These are phyloP conservation scores for Malurus leucopterus DNA, from an alignment of 2,797 vertebrate species.

Conservation along the genomic window DNA sequence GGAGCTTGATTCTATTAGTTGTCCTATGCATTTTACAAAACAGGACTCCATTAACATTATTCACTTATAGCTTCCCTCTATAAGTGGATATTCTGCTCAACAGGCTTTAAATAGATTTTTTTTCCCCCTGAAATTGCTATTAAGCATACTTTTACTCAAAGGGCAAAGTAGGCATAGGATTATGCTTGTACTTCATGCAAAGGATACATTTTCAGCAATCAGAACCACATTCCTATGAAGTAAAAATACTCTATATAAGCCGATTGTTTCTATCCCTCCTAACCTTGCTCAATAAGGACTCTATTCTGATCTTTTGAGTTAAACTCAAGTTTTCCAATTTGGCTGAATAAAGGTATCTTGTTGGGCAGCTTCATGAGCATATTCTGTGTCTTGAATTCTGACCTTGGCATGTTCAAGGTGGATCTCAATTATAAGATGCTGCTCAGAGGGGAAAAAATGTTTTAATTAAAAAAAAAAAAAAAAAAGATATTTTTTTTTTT, in stretches of 20 bases:
- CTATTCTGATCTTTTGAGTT: constrained; percentile 54
- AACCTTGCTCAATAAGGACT: constrained; percentile 61
- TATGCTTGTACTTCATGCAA: constrained; percentile 59
- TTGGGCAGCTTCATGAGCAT: background rate
- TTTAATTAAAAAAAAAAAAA: background rate
- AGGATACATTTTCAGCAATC: constrained; percentile 69
- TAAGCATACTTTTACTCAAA: constrained; percentile 69
- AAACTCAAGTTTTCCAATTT: constrained; percentile 36
- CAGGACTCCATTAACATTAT: constrained; percentile 61
- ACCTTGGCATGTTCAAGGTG: constrained; percentile 7
- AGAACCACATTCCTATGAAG: constrained; percentile 65
- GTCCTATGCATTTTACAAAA: constrained; percentile 50
- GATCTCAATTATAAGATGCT: constrained; percentile 12
- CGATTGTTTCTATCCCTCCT: constrained; percentile 60
- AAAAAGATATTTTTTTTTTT: background rate
- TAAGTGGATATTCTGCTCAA: constrained; percentile 55
- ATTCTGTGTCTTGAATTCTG: constrained; percentile 2
- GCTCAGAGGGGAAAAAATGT: background rate
- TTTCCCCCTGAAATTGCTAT: constrained; percentile 53
- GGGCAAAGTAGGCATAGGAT: constrained; percentile 69
- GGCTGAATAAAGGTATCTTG: constrained; percentile 59
- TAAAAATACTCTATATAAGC: constrained; percentile 65
- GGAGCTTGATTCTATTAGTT: constrained; percentile 51
- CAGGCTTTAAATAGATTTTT: constrained; percentile 62
- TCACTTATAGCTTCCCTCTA: constrained; percentile 47